Evolutionary conservation across 2,888 invertebrate genomes (phyloP).

Genomic region (Drosophila tripunctata): DNA sequence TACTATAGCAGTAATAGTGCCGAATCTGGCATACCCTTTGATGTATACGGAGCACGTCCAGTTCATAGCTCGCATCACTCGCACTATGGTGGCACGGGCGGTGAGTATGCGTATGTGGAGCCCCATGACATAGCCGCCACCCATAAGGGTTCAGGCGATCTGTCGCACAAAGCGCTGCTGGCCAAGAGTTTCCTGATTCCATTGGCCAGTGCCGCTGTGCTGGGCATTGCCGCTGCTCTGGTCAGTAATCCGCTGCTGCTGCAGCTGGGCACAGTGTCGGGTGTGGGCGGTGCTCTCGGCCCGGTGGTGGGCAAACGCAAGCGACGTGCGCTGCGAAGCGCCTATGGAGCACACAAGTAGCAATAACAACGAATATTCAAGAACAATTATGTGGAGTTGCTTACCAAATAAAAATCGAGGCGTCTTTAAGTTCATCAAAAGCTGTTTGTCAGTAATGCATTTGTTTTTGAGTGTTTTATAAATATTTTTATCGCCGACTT

Average conservation of each 20-base stretch:
- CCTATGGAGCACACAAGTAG: constrained; percentile 32
- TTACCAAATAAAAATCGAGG: constrained; percentile 28
- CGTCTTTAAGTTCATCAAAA: background rate
- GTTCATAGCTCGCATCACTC: constrained; percentile 46
- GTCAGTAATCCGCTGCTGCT: constrained; percentile 91
- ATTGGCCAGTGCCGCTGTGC: constrained; percentile 91
- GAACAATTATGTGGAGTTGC: too few relatives aligned
- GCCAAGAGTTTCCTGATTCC: constrained; percentile 88
- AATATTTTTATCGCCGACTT: too few relatives aligned
- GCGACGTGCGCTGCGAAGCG: constrained; percentile 54
- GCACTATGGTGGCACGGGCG: constrained; percentile 69
- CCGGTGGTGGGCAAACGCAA: constrained; percentile 77
- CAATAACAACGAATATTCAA: background rate
- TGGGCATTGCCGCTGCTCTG: constrained; percentile 92
- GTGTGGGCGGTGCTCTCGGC: constrained; percentile 85
- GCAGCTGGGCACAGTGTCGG: constrained; percentile 90
- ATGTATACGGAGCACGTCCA: constrained; percentile 76
- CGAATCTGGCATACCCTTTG: constrained; percentile 78
- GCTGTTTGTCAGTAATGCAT: too few relatives aligned
- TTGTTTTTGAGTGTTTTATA: too few relatives aligned
- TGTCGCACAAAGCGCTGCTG: constrained; percentile 78
- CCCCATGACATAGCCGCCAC: constrained; percentile 62
- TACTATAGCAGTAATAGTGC: constrained; percentile 67
- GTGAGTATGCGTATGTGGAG: constrained; percentile 74
- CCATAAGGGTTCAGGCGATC: constrained; percentile 75